Conservation (phyloP, 2,797 vertebrate genomes). For the Sternarchorhynchus goeldii region DNA sequence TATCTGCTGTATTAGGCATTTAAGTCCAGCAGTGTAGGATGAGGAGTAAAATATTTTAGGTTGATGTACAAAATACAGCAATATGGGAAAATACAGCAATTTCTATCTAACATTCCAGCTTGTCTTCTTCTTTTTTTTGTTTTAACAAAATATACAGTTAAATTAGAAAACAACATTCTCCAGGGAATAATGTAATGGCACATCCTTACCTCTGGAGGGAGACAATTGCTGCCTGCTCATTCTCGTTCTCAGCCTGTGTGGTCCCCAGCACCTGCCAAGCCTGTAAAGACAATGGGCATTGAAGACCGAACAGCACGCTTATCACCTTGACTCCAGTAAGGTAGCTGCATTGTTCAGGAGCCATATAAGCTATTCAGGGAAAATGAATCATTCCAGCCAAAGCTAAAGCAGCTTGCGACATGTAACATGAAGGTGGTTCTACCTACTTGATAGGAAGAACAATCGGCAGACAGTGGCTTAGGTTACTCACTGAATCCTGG, state of each 20-base stretch:
- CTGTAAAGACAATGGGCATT: conserved; percentile 71
- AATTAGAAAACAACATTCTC: conserved; percentile 14
- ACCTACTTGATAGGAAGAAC: conserved; percentile 26
- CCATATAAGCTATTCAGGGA: conserved; percentile 36
- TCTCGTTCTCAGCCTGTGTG: conserved; percentile 98
- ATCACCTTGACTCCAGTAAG: conserved; percentile 50
- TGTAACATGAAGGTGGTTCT: not conserved
- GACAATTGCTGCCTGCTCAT: conserved; percentile 96
- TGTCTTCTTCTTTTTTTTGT: no score
- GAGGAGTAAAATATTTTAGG: no score
- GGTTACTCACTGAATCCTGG: not conserved
- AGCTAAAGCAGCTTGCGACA: conserved; percentile 20
- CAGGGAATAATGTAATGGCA: conserved; percentile 54
- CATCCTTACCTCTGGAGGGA: conserved; percentile 94
- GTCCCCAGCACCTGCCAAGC: conserved; percentile 98
- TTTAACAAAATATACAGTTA: not conserved
- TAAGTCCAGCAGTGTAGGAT: no score
- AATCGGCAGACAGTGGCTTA: conserved; percentile 11
- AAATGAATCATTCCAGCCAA: conserved; percentile 24
- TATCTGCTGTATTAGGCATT: no score
- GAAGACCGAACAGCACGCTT: conserved; percentile 55
- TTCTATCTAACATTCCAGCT: no score
- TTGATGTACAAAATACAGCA: no score
- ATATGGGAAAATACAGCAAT: no score
- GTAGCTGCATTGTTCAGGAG: conserved; percentile 36